Percentiles rank a stretch among this genome's conserved stretches.
These are phyloP conservation scores for Pyrochroa serraticornis DNA, from an alignment of 2,888 invertebrate genomes.

Conservation along the genomic window DNA sequence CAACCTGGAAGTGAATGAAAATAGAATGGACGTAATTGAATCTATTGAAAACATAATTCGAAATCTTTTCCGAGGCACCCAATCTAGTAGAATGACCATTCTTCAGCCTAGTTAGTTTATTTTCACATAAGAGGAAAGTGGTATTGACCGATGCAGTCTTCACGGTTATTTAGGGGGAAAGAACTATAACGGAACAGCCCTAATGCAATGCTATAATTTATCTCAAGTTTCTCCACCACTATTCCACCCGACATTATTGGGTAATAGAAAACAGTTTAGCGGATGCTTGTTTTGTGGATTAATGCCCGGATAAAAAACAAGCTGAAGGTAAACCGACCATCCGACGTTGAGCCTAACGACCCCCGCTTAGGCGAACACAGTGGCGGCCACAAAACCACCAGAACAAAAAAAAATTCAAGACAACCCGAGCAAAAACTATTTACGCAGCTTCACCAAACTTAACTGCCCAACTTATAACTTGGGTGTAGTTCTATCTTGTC, in stretches of 20 bases:
- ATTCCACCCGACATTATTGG: slow-evolving; percentile 19
- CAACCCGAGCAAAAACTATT: no score
- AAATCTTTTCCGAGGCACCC: slow-evolving; percentile 35
- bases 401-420: no score
- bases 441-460: no score
- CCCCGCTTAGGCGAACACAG: slow-evolving; percentile 14
- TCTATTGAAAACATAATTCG: slow-evolving; percentile 40
- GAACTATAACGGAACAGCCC: not conserved
- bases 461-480: no score
- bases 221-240: slow-evolving; percentile 8
- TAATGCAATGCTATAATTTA: slow-evolving; percentile 25
- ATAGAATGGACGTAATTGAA: slow-evolving; percentile 38
- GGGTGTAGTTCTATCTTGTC: no score
- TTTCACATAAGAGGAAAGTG: slow-evolving; percentile 27
- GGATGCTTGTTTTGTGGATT: slow-evolving; percentile 20
- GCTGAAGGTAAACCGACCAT: slow-evolving; percentile 8
- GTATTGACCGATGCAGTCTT: slow-evolving; percentile 20
- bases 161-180: no score
- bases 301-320: slow-evolving; percentile 24
- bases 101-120: slow-evolving; percentile 31
- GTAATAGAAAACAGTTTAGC: slow-evolving; percentile 25
- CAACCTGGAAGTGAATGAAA: slow-evolving; percentile 26
- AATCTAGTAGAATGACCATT: slow-evolving; percentile 35
- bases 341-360: slow-evolving; percentile 21
- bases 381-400: no score